Percentiles rank a stretch among this genome's conserved stretches.
phyloP scores from a whole-genome alignment of 2,888 invertebrate species.

The Galerucella calmariensis region DNA sequence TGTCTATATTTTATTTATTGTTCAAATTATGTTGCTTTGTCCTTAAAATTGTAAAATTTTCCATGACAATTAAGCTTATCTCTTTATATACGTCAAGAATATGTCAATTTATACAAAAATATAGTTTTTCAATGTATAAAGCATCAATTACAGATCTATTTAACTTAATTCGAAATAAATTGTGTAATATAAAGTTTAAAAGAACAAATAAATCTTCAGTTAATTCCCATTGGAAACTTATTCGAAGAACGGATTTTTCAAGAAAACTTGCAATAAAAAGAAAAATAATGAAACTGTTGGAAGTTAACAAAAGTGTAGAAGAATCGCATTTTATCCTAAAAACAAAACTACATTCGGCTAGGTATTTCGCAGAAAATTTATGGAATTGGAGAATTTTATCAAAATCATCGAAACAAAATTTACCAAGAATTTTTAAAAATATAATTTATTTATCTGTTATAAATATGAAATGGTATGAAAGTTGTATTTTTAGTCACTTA shows the following conservation, averaged over 20 bases:
- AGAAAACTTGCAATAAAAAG: conserved; percentile 11
- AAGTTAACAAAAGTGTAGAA: neutral
- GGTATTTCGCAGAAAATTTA: conserved; percentile 25
- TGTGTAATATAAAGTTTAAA: neutral
- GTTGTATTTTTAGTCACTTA: neutral
- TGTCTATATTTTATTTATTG: too few relatives aligned
- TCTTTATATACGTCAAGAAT: too few relatives aligned
- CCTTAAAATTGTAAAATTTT: too few relatives aligned
- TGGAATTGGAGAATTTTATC: conserved; percentile 25
- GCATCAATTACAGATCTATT: neutral
- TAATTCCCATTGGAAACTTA: neutral
- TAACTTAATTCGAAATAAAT: neutral
- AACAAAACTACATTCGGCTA: conserved; percentile 22
- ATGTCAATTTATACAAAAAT: neutral
- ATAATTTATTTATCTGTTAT: conserved; percentile 28
- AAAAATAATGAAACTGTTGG: conserved; percentile 3
- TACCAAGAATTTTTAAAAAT: conserved; percentile 11
- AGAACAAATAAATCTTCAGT: neutral
- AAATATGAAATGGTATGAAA: conserved; percentile 24
- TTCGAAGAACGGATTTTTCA: neutral
- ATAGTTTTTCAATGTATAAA: neutral
- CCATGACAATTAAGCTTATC: too few relatives aligned
- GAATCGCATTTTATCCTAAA: conserved; percentile 26
- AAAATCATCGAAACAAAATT: conserved; percentile 1
- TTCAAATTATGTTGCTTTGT: too few relatives aligned